Evolutionary conservation across 2,797 vertebrate species (phyloP), one percentile per base, ranked within the genome.

Genomic region (Malacoraja senta): DNA sequence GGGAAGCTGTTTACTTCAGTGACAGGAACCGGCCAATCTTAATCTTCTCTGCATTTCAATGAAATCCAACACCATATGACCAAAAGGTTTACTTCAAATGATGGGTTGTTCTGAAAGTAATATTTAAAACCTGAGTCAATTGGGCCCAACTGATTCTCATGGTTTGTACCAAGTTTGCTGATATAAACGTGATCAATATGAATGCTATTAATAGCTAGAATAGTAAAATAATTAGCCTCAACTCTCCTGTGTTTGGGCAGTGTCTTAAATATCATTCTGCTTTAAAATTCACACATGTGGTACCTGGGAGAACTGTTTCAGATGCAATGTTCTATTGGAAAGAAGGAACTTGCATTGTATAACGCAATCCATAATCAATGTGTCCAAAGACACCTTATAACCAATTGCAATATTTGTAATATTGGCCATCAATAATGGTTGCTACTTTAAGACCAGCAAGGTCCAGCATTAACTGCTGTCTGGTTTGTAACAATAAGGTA

Each of bases 1-100:
- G 61, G 93, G 77, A 74, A 29, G 21, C 65, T 93, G 94, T 53
- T 92, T 92, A 76, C 90, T 92, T 76, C 38, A 74, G 53, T 92
- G 71, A 58, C 90, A 92, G 38, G 32, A 13, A 29, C 24, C 17
- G 38, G 8, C 71, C 90, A 53, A 0, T 15, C 21, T 92, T 92
- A 92, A 92, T 92, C 38, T 74, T 38, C 26, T 44, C 35, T 92
- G 90, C 71, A 92, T 53, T 76, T 92, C 90, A 92, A 92, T 74
- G 71, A 19, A 92, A 53, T 17, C 21, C 24, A n/a, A 76, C 71
- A 92, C 90, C 44, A 9, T 74, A 24, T 38, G 26, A 12, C 72
- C 63, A 92, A 24, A 68, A 71, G 81, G 88, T 72, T 38, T 38
- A 84, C 81, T 61, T 58, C 53, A 35, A 35, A 24, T 72, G 65